Percentiles rank a stretch among this genome's conserved stretches.
Conservation (phyloP, 2,113 vertebrate genomes). For the Orcinus orca region DNA sequence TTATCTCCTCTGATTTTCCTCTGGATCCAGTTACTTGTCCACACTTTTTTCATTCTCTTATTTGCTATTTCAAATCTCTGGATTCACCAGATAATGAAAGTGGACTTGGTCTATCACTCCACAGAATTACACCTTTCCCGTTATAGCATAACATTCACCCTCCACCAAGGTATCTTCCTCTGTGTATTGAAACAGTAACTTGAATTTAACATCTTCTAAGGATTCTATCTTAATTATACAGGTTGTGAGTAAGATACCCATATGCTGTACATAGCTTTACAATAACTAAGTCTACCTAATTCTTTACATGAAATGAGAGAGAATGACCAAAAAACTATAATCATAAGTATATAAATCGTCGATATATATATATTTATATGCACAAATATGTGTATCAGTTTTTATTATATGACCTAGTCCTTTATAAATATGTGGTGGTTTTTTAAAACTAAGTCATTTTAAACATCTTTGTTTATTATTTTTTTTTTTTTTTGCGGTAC, state of each 20-base stretch:
- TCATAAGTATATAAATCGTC: not conserved
- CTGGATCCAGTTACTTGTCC: not conserved
- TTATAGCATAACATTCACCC: not conserved
- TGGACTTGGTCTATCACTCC: not conserved
- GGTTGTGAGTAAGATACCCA: not conserved
- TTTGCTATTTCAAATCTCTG: conserved; percentile 10
- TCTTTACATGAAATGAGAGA: not conserved
- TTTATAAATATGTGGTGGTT: not conserved
- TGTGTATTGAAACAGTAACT: not conserved
- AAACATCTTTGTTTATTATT: not conserved
- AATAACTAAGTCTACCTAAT: not conserved
- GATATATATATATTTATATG: not conserved
- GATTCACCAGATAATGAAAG: not conserved
- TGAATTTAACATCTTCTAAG: not conserved
- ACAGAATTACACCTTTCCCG: not conserved
- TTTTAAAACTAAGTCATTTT: not conserved
- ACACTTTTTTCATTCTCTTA: not conserved
- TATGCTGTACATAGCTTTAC: not conserved
- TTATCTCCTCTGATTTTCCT: not conserved
- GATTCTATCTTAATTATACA: not conserved
- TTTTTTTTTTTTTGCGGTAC: too few relatives aligned
- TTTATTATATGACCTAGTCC: not conserved
- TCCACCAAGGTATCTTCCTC: not conserved
- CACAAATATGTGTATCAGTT: not conserved
- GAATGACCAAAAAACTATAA: conserved; percentile 7